Percentiles rank a stretch among this genome's conserved stretches.
These are phyloP conservation scores for Scaptomyza caliginosa DNA, from an alignment of 2,888 invertebrate genomes.

Conservation along the genomic window DNA sequence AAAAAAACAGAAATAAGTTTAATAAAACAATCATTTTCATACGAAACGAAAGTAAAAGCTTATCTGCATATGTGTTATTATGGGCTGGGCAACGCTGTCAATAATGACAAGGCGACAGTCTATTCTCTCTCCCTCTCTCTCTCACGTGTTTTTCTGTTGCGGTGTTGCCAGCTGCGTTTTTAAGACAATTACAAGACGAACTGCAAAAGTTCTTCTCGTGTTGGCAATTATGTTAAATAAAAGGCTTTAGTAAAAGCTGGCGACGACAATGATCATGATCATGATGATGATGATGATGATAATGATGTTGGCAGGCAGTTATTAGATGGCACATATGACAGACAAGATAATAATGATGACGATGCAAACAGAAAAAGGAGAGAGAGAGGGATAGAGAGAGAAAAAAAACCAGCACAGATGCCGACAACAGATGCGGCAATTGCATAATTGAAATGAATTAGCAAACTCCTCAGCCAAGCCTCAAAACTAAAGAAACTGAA, in stretches of 20 bases:
- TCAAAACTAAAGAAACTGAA: slow-evolving; percentile 55
- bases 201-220: slow-evolving; percentile 9
- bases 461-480: slow-evolving; percentile 34
- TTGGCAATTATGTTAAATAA: slow-evolving; percentile 71
- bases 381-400: background rate
- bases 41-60: background rate
- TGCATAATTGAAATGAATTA: slow-evolving; percentile 78
- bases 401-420: slow-evolving; percentile 32
- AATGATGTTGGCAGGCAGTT: slow-evolving; percentile 46
- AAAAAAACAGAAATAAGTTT: background rate
- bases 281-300: slow-evolving; percentile 5
- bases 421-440: slow-evolving; percentile 63
- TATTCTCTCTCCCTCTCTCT: background rate
- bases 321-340: too few relatives aligned
- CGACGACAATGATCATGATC: slow-evolving; percentile 13
- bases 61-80: slow-evolving; percentile 2
- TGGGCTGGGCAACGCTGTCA: slow-evolving; percentile 62
- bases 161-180: slow-evolving; percentile 24
- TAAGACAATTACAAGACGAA: background rate
- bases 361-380: slow-evolving; percentile 14
- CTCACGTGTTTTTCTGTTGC: slow-evolving; percentile 6
- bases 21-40: background rate
- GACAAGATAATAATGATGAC: slow-evolving; percentile 40
- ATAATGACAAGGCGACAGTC: slow-evolving; percentile 60
- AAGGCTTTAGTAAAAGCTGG: slow-evolving; percentile 46